Evolutionary conservation across 2,797 vertebrate species (phyloP).

Genomic region (Pangasius djambal): DNA sequence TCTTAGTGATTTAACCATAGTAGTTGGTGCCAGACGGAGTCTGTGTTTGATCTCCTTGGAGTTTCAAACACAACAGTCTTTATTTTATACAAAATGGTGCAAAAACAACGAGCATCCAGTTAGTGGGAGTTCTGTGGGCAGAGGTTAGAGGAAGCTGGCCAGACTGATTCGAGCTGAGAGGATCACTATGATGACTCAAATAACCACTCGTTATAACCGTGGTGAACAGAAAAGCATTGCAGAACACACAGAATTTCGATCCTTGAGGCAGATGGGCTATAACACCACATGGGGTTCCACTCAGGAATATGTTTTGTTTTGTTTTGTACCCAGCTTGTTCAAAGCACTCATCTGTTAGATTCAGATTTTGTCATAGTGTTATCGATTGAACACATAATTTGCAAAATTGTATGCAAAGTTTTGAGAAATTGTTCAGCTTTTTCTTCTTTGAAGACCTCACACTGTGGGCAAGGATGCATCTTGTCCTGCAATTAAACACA

Average conservation of each 20-base stretch:
- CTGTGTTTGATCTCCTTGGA: neutral
- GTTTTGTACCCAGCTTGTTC: neutral
- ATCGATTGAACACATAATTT: slow-evolving; percentile 12
- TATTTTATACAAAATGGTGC: neutral
- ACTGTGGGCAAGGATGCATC: slow-evolving; percentile 52
- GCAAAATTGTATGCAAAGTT: neutral
- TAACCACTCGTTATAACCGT: neutral
- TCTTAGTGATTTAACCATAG: neutral
- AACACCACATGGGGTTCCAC: neutral
- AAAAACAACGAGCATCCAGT: neutral
- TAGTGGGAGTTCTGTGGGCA: neutral
- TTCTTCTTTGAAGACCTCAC: slow-evolving; percentile 60
- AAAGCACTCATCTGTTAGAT: neutral
- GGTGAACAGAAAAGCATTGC: neutral
- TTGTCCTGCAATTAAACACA: slow-evolving; percentile 52
- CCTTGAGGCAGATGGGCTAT: no score
- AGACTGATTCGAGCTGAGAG: neutral
- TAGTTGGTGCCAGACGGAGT: neutral
- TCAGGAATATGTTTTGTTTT: neutral
- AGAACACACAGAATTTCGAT: no score
- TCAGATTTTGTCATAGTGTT: neutral
- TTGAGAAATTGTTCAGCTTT: slow-evolving; percentile 30
- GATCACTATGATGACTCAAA: neutral
- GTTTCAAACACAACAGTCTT: neutral
- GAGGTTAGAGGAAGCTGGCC: neutral